Percentiles rank a stretch among this genome's conserved stretches.
These are phyloP conservation scores for Watsonalla binaria DNA, from an alignment of 2,888 invertebrate species.

Conservation along the genomic window DNA sequence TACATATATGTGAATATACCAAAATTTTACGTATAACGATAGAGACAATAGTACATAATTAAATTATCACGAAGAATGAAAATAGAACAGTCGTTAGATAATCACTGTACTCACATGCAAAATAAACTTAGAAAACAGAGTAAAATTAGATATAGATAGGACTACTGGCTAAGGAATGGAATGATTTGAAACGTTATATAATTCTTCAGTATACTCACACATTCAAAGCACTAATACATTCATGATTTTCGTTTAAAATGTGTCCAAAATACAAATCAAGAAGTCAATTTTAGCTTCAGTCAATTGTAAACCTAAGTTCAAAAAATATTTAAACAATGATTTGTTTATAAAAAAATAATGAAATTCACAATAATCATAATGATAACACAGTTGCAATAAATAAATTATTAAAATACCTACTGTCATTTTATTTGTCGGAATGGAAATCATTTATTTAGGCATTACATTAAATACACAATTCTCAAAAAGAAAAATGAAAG, in stretches of 20 bases:
- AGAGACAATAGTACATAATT: conserved; percentile 49
- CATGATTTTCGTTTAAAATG: conserved; percentile 54
- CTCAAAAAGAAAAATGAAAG: conserved; percentile 78
- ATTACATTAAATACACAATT: conserved; percentile 42
- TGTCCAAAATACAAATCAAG: conserved; percentile 56
- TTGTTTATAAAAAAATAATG: conserved; percentile 52
- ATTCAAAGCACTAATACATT: conserved; percentile 51
- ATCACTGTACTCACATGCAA: conserved; percentile 59
- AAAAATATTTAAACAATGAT: conserved; percentile 66
- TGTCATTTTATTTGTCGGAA: conserved; percentile 66
- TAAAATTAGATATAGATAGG: conserved; percentile 49
- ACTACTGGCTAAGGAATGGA: conserved; percentile 65
- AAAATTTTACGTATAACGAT: conserved; percentile 45
- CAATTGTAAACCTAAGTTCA: conserved; percentile 66
- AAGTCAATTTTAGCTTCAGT: conserved; percentile 64
- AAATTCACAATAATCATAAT: conserved; percentile 58
- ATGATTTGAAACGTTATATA: conserved; percentile 59
- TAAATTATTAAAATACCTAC: conserved; percentile 61
- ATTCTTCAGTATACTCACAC: conserved; percentile 74
- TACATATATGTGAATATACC: conserved; percentile 68
- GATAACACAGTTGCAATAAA: conserved; percentile 50
- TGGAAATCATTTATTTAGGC: conserved; percentile 42
- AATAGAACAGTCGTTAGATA: conserved; percentile 35
- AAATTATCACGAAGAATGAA: conserved; percentile 31
- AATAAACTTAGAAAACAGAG: conserved; percentile 61